Evolutionary conservation across 2,113 vertebrate species (phyloP).

Genomic region (Nothoprocta perdicaria): DNA sequence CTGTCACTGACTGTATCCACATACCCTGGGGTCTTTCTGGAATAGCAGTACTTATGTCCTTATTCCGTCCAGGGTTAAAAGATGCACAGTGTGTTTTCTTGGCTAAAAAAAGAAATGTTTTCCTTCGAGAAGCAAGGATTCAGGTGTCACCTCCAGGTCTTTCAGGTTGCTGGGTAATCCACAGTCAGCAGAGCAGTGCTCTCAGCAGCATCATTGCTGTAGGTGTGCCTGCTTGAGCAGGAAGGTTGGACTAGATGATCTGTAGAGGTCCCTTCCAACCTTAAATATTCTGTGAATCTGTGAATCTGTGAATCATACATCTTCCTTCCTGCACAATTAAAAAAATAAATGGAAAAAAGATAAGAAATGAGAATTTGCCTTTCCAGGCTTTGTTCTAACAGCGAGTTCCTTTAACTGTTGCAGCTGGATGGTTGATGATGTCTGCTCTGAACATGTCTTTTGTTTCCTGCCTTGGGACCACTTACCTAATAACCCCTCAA

Average conservation of each 20-base stretch:
- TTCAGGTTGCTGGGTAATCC: not conserved
- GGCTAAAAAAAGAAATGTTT: not conserved
- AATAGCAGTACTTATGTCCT: not conserved
- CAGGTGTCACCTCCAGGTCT: not conserved
- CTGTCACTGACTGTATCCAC: not conserved
- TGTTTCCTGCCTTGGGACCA: not conserved
- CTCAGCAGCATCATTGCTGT: accelerated
- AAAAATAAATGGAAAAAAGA: not conserved
- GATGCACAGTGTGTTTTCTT: accelerated
- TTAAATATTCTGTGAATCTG: too few species aligned
- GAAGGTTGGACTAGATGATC: too few species aligned
- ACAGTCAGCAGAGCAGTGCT: not conserved
- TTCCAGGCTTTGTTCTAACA: not conserved
- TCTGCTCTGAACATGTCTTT: not conserved
- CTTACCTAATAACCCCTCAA: not conserved
- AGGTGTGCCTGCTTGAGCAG: too few species aligned
- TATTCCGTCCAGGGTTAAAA: not conserved
- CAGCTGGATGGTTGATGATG: not conserved
- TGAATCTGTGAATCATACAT: too few species aligned
- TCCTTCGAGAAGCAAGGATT: not conserved
- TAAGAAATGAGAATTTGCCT: not conserved
- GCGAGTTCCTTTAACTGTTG: not conserved
- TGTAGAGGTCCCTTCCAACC: too few species aligned
- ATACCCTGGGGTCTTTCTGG: not conserved
- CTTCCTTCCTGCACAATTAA: not conserved